Evolutionary conservation across 2,888 invertebrate species (phyloP).

Genomic region (Philopedon plagiatum): DNA sequence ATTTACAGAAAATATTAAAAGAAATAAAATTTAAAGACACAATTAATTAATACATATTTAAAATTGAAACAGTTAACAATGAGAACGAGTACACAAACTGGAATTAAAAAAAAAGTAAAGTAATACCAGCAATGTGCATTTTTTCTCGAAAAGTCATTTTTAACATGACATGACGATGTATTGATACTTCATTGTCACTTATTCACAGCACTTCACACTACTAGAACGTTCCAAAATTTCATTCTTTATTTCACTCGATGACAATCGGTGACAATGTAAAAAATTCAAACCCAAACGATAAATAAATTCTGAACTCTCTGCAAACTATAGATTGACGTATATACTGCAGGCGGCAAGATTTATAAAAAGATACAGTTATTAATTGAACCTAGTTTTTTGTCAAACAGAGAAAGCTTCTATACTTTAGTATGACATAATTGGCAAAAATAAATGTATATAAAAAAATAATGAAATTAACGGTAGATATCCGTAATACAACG

Average conservation of each 20-base stretch:
- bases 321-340: too few relatives aligned
- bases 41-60: too few relatives aligned
- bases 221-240: not conserved
- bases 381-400: not conserved
- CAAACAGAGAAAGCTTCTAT: slow-evolving; percentile 2
- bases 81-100: too few relatives aligned
- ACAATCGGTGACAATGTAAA: too few relatives aligned
- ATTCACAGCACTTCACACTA: not conserved
- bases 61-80: too few relatives aligned
- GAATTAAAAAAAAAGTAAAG: too few relatives aligned
- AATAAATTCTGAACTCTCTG: too few relatives aligned
- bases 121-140: not conserved
- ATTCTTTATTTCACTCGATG: not conserved
- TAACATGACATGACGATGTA: not conserved
- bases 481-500: not conserved
- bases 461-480: slow-evolving; percentile 7
- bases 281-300: too few relatives aligned
- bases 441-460: slow-evolving; percentile 12
- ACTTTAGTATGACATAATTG: slow-evolving; percentile 18
- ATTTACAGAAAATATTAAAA: too few relatives aligned
- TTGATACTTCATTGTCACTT: not conserved
- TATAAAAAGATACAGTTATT: not conserved
- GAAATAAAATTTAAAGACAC: too few relatives aligned
- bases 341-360: not conserved
- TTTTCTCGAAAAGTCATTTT: not conserved